A percentile compares a stretch with the other conserved stretches of the same genome.
These are phyloP conservation scores for Platycnemis pennipes DNA, from an alignment of 2,888 invertebrate species.

Conservation along the genomic window DNA sequence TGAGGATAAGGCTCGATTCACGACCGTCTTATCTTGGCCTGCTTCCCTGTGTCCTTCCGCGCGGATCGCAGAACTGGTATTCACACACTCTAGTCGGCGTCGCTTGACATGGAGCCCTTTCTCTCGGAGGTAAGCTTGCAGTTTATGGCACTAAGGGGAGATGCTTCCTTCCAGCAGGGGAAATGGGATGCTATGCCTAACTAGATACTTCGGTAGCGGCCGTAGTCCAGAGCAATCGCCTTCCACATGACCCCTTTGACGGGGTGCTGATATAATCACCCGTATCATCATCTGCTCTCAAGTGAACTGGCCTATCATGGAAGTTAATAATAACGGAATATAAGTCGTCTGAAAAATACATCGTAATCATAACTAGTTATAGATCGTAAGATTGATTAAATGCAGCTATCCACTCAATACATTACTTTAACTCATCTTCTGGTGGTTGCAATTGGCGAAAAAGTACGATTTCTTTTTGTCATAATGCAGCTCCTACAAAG, in stretches of 20 bases:
- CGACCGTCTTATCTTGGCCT: neutral
- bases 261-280: too few relatives aligned
- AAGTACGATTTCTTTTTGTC: too few relatives aligned
- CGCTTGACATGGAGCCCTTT: neutral
- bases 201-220: neutral
- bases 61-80: neutral
- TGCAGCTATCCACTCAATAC: too few relatives aligned
- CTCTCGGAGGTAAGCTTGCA: neutral
- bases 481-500: too few relatives aligned
- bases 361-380: too few relatives aligned
- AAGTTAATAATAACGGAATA: too few relatives aligned
- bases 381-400: too few relatives aligned
- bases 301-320: too few relatives aligned
- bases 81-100: neutral
- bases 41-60: neutral
- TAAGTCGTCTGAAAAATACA: too few relatives aligned
- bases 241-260: neutral
- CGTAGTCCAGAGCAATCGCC: neutral
- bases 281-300: too few relatives aligned
- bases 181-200: slow-evolving; percentile 8
- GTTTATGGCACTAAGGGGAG: slow-evolving; percentile 1
- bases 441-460: too few relatives aligned
- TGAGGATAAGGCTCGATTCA: slow-evolving; percentile 8
- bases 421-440: too few relatives aligned
- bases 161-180: neutral